Conservation (phyloP, 2,113 vertebrate genomes). For the Antennarius striatus region DNA sequence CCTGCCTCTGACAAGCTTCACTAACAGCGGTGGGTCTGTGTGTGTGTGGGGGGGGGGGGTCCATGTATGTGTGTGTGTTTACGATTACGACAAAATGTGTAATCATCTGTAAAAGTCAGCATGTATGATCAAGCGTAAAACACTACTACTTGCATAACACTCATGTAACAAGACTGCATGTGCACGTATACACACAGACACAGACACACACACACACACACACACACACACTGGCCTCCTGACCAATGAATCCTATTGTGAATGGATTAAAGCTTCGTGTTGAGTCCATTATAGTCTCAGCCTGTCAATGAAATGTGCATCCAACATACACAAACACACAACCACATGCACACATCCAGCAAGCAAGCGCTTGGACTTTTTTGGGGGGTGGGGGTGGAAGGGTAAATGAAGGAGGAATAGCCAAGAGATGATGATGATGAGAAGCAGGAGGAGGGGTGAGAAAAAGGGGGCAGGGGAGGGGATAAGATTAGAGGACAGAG, state of each 20-base stretch:
- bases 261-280: conserved; percentile 80
- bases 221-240: conserved; percentile 49
- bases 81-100: conserved; percentile 22
- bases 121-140: conserved; percentile 54
- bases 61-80: neutral
- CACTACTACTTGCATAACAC: conserved; percentile 55
- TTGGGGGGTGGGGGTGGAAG: conserved; percentile 30
- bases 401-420: conserved; percentile 74
- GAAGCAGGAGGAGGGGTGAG: conserved; percentile 23
- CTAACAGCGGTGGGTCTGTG: conserved; percentile 28
- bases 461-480: conserved; percentile 40
- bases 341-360: conserved; percentile 56
- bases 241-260: conserved; percentile 76
- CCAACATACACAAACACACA: conserved; percentile 74
- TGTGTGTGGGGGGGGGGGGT: too few species aligned
- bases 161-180: conserved; percentile 39
- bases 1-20: conserved; percentile 61
- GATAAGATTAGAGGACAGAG: conserved; percentile 65
- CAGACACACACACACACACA: conserved; percentile 11
- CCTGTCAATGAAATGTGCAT: conserved; percentile 81
- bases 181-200: conserved; percentile 2
- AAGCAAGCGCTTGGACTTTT: conserved; percentile 34
- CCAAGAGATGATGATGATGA: conserved; percentile 22
- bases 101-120: conserved; percentile 69
- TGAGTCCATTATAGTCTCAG: conserved; percentile 77